Conservation (phyloP, 2,113 vertebrate genomes). For the Phoenicopterus ruber region DNA sequence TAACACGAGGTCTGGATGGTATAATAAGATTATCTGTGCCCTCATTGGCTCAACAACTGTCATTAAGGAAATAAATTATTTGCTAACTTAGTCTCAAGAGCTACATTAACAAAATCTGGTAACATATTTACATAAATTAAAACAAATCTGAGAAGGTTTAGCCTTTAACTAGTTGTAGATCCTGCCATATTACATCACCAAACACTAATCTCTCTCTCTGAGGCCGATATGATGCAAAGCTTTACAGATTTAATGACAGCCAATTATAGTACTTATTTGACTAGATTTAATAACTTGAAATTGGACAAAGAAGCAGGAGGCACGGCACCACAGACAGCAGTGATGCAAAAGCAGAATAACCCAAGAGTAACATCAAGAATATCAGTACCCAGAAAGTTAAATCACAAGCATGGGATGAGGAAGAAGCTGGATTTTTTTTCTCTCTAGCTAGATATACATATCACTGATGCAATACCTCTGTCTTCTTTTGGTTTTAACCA, state of each 20-base stretch:
- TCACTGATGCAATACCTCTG: not conserved
- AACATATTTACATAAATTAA: not conserved
- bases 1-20: conserved; percentile 39
- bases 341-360: not conserved
- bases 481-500: not conserved
- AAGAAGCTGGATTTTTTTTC: not conserved
- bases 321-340: not conserved
- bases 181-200: not conserved
- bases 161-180: not conserved
- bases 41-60: conserved; percentile 61
- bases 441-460: not conserved
- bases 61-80: conserved; percentile 60
- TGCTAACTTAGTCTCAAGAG: not conserved
- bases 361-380: not conserved
- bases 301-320: not conserved
- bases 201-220: not conserved
- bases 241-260: not conserved
- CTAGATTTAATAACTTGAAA: not conserved
- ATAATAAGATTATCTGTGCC: conserved; percentile 54
- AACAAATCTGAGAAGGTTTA: not conserved
- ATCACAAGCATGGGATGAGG: not conserved
- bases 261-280: not conserved
- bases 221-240: not conserved
- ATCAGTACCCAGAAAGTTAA: not conserved
- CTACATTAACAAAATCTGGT: not conserved